A percentile compares a stretch with the other conserved stretches of the same genome.
phyloP scores from a whole-genome alignment of 1,140 invertebrate genomes.

The Drosophila sp. region DNA sequence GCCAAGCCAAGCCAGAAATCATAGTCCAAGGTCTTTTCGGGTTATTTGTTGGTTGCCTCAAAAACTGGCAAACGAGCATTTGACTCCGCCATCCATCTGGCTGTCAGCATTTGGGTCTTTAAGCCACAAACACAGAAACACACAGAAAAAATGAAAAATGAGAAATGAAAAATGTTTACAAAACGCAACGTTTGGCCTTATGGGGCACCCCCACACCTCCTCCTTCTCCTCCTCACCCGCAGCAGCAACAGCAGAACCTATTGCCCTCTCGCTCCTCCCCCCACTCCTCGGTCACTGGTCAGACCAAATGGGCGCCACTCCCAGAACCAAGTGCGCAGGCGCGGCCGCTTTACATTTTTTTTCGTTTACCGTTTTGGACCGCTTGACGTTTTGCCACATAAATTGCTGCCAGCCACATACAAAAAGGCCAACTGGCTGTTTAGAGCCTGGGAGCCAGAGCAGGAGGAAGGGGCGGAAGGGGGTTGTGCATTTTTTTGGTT shows the following conservation, averaged over 20 bases:
- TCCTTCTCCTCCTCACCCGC: background rate
- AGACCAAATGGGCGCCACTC: conserved; percentile 60
- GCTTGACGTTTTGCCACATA: conserved; percentile 66
- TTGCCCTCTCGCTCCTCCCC: background rate
- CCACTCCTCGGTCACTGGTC: background rate
- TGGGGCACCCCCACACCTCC: conserved; percentile 10
- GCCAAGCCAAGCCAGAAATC: conserved; percentile 22
- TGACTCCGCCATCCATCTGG: conserved; percentile 59
- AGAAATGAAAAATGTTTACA: conserved; percentile 55
- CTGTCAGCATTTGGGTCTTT: conserved; percentile 66
- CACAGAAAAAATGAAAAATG: conserved; percentile 32
- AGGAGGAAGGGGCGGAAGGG: background rate
- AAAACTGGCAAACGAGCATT: conserved; percentile 36
- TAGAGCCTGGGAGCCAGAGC: background rate
- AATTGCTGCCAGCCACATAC: conserved; percentile 44
- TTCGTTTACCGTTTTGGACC: conserved; percentile 56
- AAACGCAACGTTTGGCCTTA: conserved; percentile 62
- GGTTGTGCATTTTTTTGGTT: conserved; percentile 28
- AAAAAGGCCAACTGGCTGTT: conserved; percentile 20
- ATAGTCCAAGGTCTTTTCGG: conserved; percentile 59
- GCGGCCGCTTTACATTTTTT: conserved; percentile 53
- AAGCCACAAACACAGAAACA: conserved; percentile 28
- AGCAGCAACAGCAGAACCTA: too few species aligned
- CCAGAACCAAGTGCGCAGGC: conserved; percentile 49
- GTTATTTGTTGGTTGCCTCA: conserved; percentile 7